phyloP scores from a whole-genome alignment of 2,888 invertebrate genomes.

The Drosophila falleni region DNA sequence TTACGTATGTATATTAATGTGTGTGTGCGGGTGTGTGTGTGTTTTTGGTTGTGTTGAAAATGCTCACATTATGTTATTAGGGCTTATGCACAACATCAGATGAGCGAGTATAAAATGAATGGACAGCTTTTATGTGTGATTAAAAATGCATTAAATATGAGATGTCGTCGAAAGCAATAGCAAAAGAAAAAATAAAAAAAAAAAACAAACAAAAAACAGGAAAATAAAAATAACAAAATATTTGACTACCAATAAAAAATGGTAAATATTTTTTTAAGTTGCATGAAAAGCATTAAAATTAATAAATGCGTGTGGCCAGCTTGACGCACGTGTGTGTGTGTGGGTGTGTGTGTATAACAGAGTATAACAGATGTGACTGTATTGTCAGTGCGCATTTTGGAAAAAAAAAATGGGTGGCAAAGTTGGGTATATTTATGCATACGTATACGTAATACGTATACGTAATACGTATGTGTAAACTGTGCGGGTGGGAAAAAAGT shows the following conservation, averaged over 20 bases:
- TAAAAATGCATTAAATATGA: constrained; percentile 77
- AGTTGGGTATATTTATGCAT: not conserved
- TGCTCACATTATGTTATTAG: constrained; percentile 63
- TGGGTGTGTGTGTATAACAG: constrained; percentile 33
- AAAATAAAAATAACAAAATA: constrained; percentile 26
- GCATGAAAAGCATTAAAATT: constrained; percentile 73
- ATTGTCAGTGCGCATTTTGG: constrained; percentile 63
- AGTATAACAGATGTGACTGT: constrained; percentile 50
- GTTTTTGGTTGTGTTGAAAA: constrained; percentile 12
- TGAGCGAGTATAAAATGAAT: constrained; percentile 17
- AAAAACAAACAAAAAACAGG: too few relatives aligned
- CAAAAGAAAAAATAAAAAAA: constrained; percentile 6
- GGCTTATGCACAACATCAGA: constrained; percentile 31
- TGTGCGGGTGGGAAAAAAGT: constrained; percentile 46
- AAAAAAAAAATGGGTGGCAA: constrained; percentile 19
- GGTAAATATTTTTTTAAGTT: constrained; percentile 48
- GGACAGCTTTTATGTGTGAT: constrained; percentile 65
- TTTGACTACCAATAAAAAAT: constrained; percentile 44
- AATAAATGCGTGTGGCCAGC: constrained; percentile 69
- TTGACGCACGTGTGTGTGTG: constrained; percentile 2
- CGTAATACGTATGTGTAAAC: constrained; percentile 6
- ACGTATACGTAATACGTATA: constrained; percentile 1
- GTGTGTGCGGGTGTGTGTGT: constrained; percentile 5
- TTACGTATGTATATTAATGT: constrained; percentile 15
- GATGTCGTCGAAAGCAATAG: constrained; percentile 36